A percentile compares a stretch with the other conserved stretches of the same genome.
These are phyloP conservation scores for Hyles euphorbiae DNA, from an alignment of 1,140 invertebrate species.

Conservation along the genomic window DNA sequence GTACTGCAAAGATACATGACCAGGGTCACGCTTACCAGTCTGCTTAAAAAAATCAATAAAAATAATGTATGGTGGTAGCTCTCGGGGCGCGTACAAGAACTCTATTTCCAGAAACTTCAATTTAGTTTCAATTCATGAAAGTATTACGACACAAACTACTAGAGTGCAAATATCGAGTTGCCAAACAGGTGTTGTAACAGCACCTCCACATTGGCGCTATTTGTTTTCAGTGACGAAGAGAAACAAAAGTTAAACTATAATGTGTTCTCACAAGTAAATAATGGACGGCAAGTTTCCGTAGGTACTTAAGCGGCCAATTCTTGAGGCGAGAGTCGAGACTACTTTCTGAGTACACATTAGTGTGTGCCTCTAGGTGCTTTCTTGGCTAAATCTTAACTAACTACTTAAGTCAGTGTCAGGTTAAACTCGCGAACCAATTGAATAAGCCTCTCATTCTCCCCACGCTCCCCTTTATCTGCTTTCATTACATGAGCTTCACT, in stretches of 20 bases:
- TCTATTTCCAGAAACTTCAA: neutral
- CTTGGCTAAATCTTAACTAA: slow-evolving; percentile 69
- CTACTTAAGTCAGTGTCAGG: slow-evolving; percentile 66
- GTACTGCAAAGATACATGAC: too few species aligned
- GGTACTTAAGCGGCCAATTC: slow-evolving; percentile 65
- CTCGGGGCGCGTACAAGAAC: too few species aligned
- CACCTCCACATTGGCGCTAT: slow-evolving; percentile 30
- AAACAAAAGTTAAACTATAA: slow-evolving; percentile 67
- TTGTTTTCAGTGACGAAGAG: slow-evolving; percentile 45
- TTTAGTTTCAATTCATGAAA: neutral
- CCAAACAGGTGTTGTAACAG: slow-evolving; percentile 8
- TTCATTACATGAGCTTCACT: slow-evolving; percentile 66
- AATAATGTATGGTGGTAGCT: too few species aligned
- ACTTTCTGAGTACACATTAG: slow-evolving; percentile 71
- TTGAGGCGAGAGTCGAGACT: slow-evolving; percentile 45
- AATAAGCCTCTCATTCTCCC: slow-evolving; percentile 53
- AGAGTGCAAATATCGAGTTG: neutral
- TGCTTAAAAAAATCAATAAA: too few species aligned
- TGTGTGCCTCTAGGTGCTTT: slow-evolving; percentile 45
- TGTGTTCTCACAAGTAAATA: slow-evolving; percentile 64
- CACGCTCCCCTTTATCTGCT: slow-evolving; percentile 56
- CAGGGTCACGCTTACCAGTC: too few species aligned
- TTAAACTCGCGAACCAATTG: slow-evolving; percentile 54
- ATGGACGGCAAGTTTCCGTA: slow-evolving; percentile 65
- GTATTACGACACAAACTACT: neutral